Base-by-base conservation (phyloP, 2,113 vertebrate species). In the Silurus asotus region DNA sequence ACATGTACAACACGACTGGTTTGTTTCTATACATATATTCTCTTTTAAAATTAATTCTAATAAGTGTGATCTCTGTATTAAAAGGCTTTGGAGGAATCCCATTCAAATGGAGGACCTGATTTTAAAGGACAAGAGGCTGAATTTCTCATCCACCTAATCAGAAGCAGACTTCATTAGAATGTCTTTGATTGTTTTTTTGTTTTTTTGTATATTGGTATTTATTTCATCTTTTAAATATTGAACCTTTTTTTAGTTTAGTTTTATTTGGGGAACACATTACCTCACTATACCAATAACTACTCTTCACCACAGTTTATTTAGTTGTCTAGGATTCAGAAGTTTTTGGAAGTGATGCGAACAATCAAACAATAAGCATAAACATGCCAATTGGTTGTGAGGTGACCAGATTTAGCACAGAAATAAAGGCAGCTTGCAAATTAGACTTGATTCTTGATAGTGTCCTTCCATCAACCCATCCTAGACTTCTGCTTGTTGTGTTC, bases 81-180 rank as follows among this genome's bases (percentile, higher is more conserved):
- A 61, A 83, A 99, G 97, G 88, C 91, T 98, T 82, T 98, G 97
- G 97, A 94, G 88, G 76, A 99, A 98, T 87, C 91, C 69, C 0
- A 89, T 97, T 48, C 65, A 90, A 0, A 11, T n/a, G 0, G 67
- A 14, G 8, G 74, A 89, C 56, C 92, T 97, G 48, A 91, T 88
- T 23, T 90, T 87, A 82, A 93, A 88, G 87, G 97, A 98, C 64
- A 91, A 91, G 55, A 95, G 96, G 86, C 81, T 98, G 56, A 93
- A 94, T 78, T 98, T 98, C 65, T 93, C 94, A 1, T 94, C 95
- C 86, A 94, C 85, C 56, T 94, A 89, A 81, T 37, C n/a, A 53
- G 3, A 81, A 25, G 56, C n/a, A 77, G n/a, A 20, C 28, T 82
- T 28, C 5, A 14, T 67, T 72, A 61, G 13, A 4, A 80, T 23